Base-by-base conservation (phyloP, 2,797 vertebrate species). In the Acanthopagrus latus region DNA sequence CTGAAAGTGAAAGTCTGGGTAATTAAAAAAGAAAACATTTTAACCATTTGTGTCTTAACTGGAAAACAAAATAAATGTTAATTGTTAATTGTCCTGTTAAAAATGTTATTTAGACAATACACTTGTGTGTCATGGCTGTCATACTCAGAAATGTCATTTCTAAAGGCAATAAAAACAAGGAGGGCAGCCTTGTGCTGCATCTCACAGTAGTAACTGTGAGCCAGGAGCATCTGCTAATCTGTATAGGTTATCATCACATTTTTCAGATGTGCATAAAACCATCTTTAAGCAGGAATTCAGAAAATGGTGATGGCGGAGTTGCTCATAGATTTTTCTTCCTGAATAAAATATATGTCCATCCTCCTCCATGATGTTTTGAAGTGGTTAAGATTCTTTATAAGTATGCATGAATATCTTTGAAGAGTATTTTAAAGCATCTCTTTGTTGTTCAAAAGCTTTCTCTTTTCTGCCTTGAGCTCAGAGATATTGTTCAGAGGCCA, bases 381-480 rank as follows among this genome's bases (percentile, higher is more conserved):
- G 27, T 21, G 2, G 13, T 8, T 47, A 64, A 67, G 55, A 68
- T 58, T 59, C 21, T 25, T 27, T 16, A 33, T 44, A 33, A 23
- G 18, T 47, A 33, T 50, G 38, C 13, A 5, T 54, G 4, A 29
- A 66, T 48, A 20, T 74, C 44, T 27, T 74, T 77, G 27, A 56
- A 55, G 3, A 47, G 9, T 1, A 13, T 52, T 67, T 72, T 25
- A 56, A 78, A 80, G 33, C 38, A 23, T 71, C 44, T 60, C 55
- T 82, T 82, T 89, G 55, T 84, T 52, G 48, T 50, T 73, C 12
- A 59, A 10, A 33, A 29, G 12, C 5, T 60, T 60, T 72, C 23
- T 55, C 27, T 59, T 23, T 48, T 64, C 20, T 64, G 29, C 23
- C 52, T 12, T 7, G 13, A 67, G 44, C 65, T 62, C 23, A 4